These are phyloP conservation scores for Chaetophractus vellerosus DNA, from an alignment of 2,797 vertebrate species.

Conservation along the genomic window DNA sequence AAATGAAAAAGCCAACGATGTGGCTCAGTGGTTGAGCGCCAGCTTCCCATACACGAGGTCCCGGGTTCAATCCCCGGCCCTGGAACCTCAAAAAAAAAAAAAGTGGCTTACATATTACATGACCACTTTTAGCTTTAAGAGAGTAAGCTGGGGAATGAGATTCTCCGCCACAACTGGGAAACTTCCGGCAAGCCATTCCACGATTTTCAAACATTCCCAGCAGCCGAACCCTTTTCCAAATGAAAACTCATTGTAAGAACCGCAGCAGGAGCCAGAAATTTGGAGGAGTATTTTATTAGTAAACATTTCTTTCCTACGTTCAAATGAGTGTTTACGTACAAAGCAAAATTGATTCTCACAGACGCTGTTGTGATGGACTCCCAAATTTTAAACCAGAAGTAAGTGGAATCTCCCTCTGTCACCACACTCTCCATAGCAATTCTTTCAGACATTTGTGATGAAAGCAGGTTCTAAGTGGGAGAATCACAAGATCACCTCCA, in stretches of 20 bases:
- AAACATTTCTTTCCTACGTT: neutral
- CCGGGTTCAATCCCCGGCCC: too few species aligned
- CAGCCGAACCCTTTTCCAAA: neutral
- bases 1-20: too few species aligned
- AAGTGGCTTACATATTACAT: too few species aligned
- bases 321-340: neutral
- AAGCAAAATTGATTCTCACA: neutral
- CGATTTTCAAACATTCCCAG: neutral
- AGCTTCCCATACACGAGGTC: too few species aligned
- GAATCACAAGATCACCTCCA: neutral
- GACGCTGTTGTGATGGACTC: neutral
- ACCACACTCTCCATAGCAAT: neutral
- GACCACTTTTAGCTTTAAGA: neutral
- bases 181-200: neutral
- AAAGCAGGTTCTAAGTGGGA: neutral
- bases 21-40: too few species aligned
- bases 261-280: neutral
- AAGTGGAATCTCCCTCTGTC: neutral
- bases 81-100: too few species aligned
- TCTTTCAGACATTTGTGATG: neutral
- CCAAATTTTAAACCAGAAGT: neutral
- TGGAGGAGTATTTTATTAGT: conserved; percentile 43
- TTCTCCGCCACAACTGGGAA: neutral
- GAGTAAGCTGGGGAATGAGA: neutral
- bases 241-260: neutral